Base-by-base conservation (phyloP, 2,888 invertebrate species). In the Cepaea hortensis region DNA sequence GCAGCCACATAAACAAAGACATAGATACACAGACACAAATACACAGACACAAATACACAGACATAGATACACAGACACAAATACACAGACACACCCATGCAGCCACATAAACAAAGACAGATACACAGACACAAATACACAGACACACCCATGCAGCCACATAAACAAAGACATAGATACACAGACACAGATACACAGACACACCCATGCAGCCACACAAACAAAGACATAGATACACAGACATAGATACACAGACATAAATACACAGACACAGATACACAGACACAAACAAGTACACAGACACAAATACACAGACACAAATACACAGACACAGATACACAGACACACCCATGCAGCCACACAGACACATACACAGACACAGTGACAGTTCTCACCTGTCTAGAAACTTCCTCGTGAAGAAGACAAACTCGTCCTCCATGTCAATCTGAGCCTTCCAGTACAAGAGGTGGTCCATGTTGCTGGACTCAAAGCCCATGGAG, bases 391-490 rank as follows among this genome's bases (percentile, higher is more conserved):
- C 48, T 82, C 50, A 87, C 87, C 87, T 84, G n/a, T 84, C 81
- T 20, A 87, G 48, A 62, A 87, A 87, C 23, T 76, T 87, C 55
- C 76, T 87, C 5, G 84, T 65, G 61, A 84, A 84, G 11, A 75
- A 50, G 23, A 87, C 65, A 65, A 73, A 84, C 61, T 87, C 80
- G 76, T 84, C 81, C 11, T 87, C 87, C 84, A 84, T 87, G 35
- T 87, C 87, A 81, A 87, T 81, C 73, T 84, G 81, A 11, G 87
- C 62, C 75, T 84, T 87, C 87, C 87, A 87, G 76, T 70, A 87
- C 9, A 87, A 23, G 13, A 87, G 48, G 46, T 84, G 87, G 23
- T 87, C 84, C 55, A 68, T 65, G 68, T 84, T 84, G 68, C 48
- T 76, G 20, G 80, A 81, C 65, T 87, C 87, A 84, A 87, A 87